Evolutionary conservation across 2,888 invertebrate genomes (phyloP).

Genomic region (Mechanitis messenoides): DNA sequence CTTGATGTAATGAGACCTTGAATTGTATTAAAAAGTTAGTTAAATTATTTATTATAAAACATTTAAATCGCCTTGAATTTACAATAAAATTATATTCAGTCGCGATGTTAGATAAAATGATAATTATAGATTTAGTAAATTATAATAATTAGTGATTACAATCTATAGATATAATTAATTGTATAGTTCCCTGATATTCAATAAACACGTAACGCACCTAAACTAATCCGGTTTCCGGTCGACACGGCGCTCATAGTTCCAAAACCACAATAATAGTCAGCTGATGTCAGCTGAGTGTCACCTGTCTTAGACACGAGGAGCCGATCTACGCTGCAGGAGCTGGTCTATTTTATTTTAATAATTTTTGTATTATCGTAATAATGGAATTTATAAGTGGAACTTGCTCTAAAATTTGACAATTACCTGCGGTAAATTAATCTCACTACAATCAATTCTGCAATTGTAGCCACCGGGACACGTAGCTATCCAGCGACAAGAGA

Average conservation of each 20-base stretch:
- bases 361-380: too few species aligned
- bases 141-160: background rate
- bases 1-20: conserved; percentile 52
- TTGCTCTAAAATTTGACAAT: too few species aligned
- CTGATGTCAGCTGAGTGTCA: conserved; percentile 52
- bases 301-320: conserved; percentile 71
- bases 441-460: conserved; percentile 65
- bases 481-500: conserved; percentile 71
- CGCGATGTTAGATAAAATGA: too few species aligned
- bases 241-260: conserved; percentile 46
- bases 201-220: conserved; percentile 39
- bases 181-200: background rate
- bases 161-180: too few species aligned
- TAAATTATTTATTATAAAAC: too few species aligned
- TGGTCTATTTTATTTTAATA: conserved; percentile 45
- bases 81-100: too few species aligned
- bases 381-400: too few species aligned
- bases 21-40: too few species aligned
- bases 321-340: conserved; percentile 61
- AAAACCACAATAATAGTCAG: conserved; percentile 73
- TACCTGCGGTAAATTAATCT: conserved; percentile 68
- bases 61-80: too few species aligned
- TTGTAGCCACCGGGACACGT: conserved; percentile 57
- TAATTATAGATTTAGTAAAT: too few species aligned
- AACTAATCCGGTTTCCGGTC: conserved; percentile 29